Evolutionary conservation across 2,797 vertebrate species (phyloP).

Genomic region (Diplodus sargus): DNA sequence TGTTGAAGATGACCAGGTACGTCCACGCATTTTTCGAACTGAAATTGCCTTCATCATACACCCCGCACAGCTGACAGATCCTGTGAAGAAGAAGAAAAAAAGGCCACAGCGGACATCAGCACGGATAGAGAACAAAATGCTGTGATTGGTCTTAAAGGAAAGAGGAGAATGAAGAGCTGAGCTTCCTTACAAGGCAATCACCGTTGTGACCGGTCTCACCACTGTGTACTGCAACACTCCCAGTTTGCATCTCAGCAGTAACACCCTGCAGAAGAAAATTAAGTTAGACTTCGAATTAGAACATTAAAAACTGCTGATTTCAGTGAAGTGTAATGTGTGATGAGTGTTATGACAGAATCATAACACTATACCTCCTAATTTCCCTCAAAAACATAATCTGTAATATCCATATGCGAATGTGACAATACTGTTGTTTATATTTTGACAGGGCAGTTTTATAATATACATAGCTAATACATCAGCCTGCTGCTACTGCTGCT

Average conservation of each 20-base stretch:
- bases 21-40: slow-evolving; percentile 97
- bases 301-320: neutral
- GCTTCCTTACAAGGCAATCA: slow-evolving; percentile 94
- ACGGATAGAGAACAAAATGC: neutral
- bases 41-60: slow-evolving; percentile 98
- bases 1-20: slow-evolving; percentile 98
- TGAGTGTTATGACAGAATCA: neutral
- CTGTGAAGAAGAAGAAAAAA: slow-evolving; percentile 71
- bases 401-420: neutral
- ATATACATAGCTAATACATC: neutral
- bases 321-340: neutral
- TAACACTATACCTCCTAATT: neutral
- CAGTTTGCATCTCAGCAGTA: slow-evolving; percentile 95
- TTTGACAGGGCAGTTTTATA: neutral
- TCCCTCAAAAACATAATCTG: neutral
- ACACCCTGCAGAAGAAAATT: slow-evolving; percentile 85
- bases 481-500: neutral
- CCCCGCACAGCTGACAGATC: slow-evolving; percentile 91
- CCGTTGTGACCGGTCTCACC: slow-evolving; percentile 95
- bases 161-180: neutral
- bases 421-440: neutral
- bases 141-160: neutral
- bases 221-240: slow-evolving; percentile 98
- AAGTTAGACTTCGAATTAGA: neutral
- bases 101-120: neutral